Conservation (phyloP, 1,140 invertebrate species). For the Diabrotica virgifera region DNA sequence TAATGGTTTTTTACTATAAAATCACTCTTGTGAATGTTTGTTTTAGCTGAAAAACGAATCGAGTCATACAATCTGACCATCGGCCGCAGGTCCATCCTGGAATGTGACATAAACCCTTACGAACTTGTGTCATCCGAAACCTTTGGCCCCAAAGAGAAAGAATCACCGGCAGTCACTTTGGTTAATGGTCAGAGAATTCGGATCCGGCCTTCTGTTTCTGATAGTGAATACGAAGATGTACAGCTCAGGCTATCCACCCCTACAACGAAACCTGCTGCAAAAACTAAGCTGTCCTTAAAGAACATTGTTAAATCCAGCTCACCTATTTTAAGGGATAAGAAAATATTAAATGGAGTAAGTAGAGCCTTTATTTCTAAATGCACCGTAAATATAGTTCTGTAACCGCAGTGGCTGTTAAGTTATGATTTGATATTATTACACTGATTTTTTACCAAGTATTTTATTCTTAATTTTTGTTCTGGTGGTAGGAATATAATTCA, state of each 20-base stretch:
- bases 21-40: background rate
- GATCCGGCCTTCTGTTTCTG: slow-evolving; percentile 32
- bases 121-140: slow-evolving; percentile 62
- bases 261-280: slow-evolving; percentile 9
- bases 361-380: background rate
- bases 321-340: background rate
- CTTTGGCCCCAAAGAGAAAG: slow-evolving; percentile 22
- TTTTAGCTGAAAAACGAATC: slow-evolving; percentile 21
- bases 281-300: slow-evolving; percentile 5
- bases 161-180: slow-evolving; percentile 36
- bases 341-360: background rate
- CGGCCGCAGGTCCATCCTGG: slow-evolving; percentile 68
- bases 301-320: background rate
- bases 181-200: slow-evolving; percentile 44
- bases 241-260: slow-evolving; percentile 23
- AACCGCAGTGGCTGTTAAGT: too few relatives aligned
- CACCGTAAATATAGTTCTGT: too few relatives aligned
- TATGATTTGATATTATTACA: too few relatives aligned
- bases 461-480: too few relatives aligned
- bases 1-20: background rate
- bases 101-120: slow-evolving; percentile 83
- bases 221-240: slow-evolving; percentile 45
- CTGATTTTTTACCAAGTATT: too few relatives aligned
- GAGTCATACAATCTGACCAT: slow-evolving; percentile 24
- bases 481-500: too few relatives aligned